These are phyloP conservation scores for Clinocottus analis DNA, from an alignment of 2,113 vertebrate species.

Conservation along the genomic window DNA sequence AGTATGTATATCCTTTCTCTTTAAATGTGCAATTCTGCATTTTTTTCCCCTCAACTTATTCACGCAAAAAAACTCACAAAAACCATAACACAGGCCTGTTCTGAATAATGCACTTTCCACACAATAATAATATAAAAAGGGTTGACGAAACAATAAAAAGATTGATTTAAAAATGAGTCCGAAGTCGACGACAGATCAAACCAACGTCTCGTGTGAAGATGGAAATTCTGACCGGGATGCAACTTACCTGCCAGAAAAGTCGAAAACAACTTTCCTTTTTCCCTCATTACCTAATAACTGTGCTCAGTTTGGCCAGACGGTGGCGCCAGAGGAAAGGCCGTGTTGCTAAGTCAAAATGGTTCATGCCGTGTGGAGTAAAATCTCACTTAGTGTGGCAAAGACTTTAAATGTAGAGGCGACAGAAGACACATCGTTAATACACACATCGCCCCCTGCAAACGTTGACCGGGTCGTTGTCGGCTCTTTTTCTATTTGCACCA, in stretches of 20 bases:
- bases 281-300: not conserved
- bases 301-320: constrained; percentile 36
- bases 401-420: constrained; percentile 21
- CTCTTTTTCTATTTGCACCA: constrained; percentile 36
- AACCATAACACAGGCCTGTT: constrained; percentile 15
- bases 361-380: not conserved
- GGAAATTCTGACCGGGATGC: not conserved
- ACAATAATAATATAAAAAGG: constrained; percentile 2
- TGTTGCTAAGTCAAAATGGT: constrained; percentile 10
- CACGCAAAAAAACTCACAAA: constrained; percentile 39
- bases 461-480: not conserved
- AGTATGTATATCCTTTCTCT: constrained; percentile 35
- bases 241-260: not conserved
- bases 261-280: not conserved
- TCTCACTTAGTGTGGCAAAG: constrained; percentile 6
- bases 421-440: not conserved
- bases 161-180: not conserved
- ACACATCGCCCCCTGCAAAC: constrained; percentile 14
- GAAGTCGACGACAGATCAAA: constrained; percentile 14
- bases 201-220: not conserved
- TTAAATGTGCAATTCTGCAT: constrained; percentile 69
- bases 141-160: constrained; percentile 13
- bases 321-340: constrained; percentile 47
- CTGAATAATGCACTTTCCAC: constrained; percentile 43
- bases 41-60: constrained; percentile 30